Evolutionary conservation across 2,113 vertebrate species (phyloP).

Genomic region (Nycticorax nycticorax): DNA sequence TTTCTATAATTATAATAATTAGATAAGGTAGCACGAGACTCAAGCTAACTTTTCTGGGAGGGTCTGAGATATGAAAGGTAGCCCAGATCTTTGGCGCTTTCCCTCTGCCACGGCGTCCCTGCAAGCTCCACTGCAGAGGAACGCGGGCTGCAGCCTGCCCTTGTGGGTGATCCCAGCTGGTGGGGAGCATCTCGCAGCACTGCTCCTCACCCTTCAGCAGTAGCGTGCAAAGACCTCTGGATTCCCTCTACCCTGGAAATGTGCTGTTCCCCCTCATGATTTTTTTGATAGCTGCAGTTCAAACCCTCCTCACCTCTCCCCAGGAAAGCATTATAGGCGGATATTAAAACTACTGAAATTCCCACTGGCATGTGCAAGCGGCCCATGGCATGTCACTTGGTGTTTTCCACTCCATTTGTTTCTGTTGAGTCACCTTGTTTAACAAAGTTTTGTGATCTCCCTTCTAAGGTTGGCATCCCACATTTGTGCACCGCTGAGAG

Average conservation of each 20-base stretch:
- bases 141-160: not conserved
- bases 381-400: not conserved
- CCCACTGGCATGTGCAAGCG: not conserved
- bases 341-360: not conserved
- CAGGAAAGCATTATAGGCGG: not conserved
- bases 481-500: not conserved
- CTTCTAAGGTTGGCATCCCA: not conserved
- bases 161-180: not conserved
- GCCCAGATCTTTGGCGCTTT: not conserved
- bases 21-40: not conserved
- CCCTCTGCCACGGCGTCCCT: not conserved
- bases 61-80: not conserved
- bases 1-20: not conserved
- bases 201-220: not conserved
- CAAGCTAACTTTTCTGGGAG: not conserved
- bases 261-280: not conserved
- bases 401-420: constrained; percentile 21
- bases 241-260: not conserved
- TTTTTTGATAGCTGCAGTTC: not conserved
- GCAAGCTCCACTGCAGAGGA: not conserved
- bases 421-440: constrained; percentile 34
- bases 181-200: not conserved
- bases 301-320: not conserved
- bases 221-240: not conserved
- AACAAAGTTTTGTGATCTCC: not conserved